phyloP scores from a whole-genome alignment of 2,888 invertebrate species.

The Lysandra bellargus region DNA sequence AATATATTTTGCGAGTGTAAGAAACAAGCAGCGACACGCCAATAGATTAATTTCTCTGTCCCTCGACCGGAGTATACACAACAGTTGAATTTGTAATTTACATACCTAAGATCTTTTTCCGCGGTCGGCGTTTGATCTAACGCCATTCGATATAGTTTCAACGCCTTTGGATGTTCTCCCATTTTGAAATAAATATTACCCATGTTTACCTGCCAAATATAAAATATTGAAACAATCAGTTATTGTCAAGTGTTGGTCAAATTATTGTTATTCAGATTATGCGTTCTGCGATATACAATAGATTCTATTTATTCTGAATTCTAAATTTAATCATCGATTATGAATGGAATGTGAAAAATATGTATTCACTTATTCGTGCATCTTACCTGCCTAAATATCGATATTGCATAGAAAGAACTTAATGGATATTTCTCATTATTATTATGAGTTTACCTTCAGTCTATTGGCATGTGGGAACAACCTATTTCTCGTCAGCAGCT shows the following conservation, averaged over 20 bases:
- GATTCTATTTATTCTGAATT: no score
- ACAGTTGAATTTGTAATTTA: background rate
- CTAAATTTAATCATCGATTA: no score
- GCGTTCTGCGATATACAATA: background rate
- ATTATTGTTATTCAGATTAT: no score
- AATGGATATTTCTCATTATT: background rate
- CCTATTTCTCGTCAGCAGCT: conserved; percentile 95
- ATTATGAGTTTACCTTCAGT: conserved; percentile 84
- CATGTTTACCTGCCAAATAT: conserved; percentile 86
- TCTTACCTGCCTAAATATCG: no score
- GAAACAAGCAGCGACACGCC: background rate
- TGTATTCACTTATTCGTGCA: no score
- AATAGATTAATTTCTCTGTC: background rate
- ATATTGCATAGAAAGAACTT: no score
- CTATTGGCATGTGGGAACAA: conserved; percentile 96
- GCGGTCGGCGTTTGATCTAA: conserved; percentile 97
- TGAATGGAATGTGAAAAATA: background rate
- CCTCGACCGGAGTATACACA: no score
- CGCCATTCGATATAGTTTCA: conserved; percentile 99
- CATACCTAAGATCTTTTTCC: conserved; percentile 93
- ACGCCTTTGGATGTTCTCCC: conserved; percentile 95
- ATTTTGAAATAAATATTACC: conserved; percentile 98
- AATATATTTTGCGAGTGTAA: no score
- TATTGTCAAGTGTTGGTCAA: no score
- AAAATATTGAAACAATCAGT: background rate